A percentile compares a stretch with the other conserved stretches of the same genome.
phyloP scores from a whole-genome alignment of 2,888 invertebrate species.

The Zootermopsis nevadensis region DNA sequence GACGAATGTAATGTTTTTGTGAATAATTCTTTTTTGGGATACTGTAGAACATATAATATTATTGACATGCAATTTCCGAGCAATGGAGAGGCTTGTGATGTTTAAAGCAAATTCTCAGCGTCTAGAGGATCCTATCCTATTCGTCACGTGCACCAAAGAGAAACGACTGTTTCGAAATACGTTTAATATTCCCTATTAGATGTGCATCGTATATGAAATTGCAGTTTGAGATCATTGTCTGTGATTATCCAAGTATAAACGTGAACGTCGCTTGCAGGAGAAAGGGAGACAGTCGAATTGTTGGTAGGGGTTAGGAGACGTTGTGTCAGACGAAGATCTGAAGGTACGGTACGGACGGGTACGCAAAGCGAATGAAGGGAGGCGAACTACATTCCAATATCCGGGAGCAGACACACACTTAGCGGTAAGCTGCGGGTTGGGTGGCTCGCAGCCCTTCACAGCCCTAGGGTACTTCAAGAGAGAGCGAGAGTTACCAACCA shows the following conservation, averaged over 20 bases:
- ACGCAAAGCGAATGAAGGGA: neutral
- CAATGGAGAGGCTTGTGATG: too few species aligned
- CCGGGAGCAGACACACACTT: constrained; percentile 22
- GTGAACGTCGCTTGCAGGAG: neutral
- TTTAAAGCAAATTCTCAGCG: too few species aligned
- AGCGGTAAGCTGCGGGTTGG: constrained; percentile 21
- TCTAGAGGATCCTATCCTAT: too few species aligned
- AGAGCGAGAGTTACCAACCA: neutral
- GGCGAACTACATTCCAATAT: constrained; percentile 31
- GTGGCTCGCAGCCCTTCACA: neutral
- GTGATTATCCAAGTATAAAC: neutral
- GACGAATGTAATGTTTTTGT: too few species aligned
- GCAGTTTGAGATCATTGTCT: neutral
- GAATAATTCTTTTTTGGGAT: too few species aligned
- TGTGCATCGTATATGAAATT: too few species aligned
- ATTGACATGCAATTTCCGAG: too few species aligned
- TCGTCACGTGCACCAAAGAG: too few species aligned
- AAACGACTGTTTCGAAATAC: too few species aligned
- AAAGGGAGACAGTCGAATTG: neutral
- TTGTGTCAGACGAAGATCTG: neutral
- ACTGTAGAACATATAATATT: too few species aligned
- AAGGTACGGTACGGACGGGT: neutral
- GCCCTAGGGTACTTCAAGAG: neutral
- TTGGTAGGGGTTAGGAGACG: neutral
- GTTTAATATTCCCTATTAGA: too few species aligned